Base-by-base conservation (phyloP, 2,888 invertebrate genomes). In the Eurytoma adleriae region DNA sequence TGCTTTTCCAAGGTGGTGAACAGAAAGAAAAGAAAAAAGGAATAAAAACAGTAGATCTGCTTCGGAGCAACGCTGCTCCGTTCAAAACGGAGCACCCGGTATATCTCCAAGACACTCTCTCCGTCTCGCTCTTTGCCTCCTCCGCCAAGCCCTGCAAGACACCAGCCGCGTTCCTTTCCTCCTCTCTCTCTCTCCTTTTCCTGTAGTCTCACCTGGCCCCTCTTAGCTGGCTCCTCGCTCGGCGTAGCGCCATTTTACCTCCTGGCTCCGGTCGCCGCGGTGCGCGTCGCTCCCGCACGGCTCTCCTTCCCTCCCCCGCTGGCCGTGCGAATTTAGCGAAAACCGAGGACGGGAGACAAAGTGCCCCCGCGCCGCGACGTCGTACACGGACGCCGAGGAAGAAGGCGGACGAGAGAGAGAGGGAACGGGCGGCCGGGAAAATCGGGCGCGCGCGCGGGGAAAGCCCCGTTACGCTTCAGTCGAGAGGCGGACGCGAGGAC, bases 251-350 rank as follows among this genome's bases (percentile, higher is more conserved):
- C 57, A 71, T 85, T 85, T 84, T 85, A 84, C 84, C 86, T 84
- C 86, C 83, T 40, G 40, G 40, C 84, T 84, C 82, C 76, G 71
- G 85, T 83, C 83, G 84, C 81, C 85, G 79, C 84, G 76, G 66
- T 4, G 4, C 16, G 24, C 14, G 24, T 12, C 64, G 40, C 40
- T 40, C 40, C 40, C 40, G 10, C 10, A 40, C 40, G 40, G 40
- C 10, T 10, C 40, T 10, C 7, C 10, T 40, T 1, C 40, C 7
- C 27, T 4, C 27, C 16, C 14, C n/a, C 16, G n/a, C 30, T n/a
- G 16, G 40, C 30, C 16, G 64, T 10, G 30, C 4, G 7, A 64
- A 16, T 27, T 40, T 12, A 30, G 30, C 61, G 61, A 27, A 27
- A 16, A 61, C 12, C 20, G 30, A 54, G 50, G 50, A 20, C 48